Evolutionary conservation across 2,888 invertebrate genomes (phyloP).

Genomic region (Amphipyra tragopoginis): DNA sequence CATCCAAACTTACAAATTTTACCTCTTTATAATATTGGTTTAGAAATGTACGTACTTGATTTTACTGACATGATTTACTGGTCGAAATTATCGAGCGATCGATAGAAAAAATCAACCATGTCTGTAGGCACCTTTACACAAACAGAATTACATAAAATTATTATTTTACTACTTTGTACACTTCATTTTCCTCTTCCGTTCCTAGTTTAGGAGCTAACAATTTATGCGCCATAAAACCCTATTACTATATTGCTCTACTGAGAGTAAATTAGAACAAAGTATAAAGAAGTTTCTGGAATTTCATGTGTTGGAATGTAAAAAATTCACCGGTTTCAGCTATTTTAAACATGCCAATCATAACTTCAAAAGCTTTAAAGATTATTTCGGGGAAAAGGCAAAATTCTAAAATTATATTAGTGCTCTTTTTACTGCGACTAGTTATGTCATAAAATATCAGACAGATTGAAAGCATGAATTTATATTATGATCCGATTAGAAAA

Average conservation of each 20-base stretch:
- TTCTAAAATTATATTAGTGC: slow-evolving; percentile 32
- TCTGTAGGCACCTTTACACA: no score
- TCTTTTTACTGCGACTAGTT: neutral
- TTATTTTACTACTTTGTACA: slow-evolving; percentile 22
- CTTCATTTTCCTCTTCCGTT: slow-evolving; percentile 19
- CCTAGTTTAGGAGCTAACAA: slow-evolving; percentile 29
- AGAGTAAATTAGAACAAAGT: slow-evolving; percentile 17
- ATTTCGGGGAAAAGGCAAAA: slow-evolving; percentile 25
- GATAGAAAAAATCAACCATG: no score
- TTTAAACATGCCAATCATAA: slow-evolving; percentile 35
- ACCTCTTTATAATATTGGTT: no score
- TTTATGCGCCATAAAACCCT: slow-evolving; percentile 32
- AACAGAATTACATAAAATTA: no score
- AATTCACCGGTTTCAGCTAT: slow-evolving; percentile 27
- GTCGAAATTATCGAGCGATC: no score
- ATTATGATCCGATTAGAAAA: no score
- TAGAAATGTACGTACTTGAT: no score
- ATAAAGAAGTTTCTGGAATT: slow-evolving; percentile 15
- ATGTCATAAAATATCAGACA: neutral
- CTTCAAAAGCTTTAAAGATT: slow-evolving; percentile 9
- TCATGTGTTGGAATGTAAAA: slow-evolving; percentile 27
- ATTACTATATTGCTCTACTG: slow-evolving; percentile 5
- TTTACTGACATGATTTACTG: no score
- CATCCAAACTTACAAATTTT: no score
- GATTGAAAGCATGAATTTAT: no score